Evolutionary conservation across 2,797 vertebrate species (phyloP), one percentile per base, ranked within the genome.

Genomic region (Melanotaenia nigrans): DNA sequence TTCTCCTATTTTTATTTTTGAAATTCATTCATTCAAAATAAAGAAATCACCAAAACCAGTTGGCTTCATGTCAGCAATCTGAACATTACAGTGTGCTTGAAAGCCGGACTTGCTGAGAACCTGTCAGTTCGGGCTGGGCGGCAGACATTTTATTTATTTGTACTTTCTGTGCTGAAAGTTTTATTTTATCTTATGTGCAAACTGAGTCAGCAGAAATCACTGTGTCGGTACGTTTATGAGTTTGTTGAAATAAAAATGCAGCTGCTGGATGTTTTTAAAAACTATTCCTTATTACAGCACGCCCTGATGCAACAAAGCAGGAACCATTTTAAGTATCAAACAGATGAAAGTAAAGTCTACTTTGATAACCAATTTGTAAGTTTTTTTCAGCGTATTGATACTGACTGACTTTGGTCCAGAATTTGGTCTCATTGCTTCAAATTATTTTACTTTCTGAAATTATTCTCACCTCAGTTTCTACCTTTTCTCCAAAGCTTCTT

Each of bases 391-490:
- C 14, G 16, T 18, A 42, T 18, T 42, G 40, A 40, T 40, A 40
- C 38, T 4, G 35, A 36, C 35, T 36, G 38, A 4, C 38, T 40
- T 40, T 40, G 38, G 38, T 40, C 38, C 38, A 14, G 12, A 13
- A 40, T 40, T 14, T 40, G 38, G 38, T 14, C 38, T 40, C 13
- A 14, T 40, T 14, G 13, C 2, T 30, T 30, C 30, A 30, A 30
- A 30, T 18, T 6, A 42, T 42, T 42, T 42, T 42, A 42, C 11
- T 5, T 16, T 42, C 40, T 42, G 16, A 42, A 20, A 20, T 47
- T 58, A 35, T 70, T 36, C 32, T 59, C 53, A n/a, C 49, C 33
- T 51, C n/a, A 6, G 60, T 22, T 57, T 42, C 25, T 3, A 58
- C 22, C 56, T 45, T 57, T 57, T 67, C 38, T 7, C 20, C 0